These are phyloP conservation scores for Pituophis catenifer DNA, from an alignment of 2,113 vertebrate genomes.

Conservation along the genomic window DNA sequence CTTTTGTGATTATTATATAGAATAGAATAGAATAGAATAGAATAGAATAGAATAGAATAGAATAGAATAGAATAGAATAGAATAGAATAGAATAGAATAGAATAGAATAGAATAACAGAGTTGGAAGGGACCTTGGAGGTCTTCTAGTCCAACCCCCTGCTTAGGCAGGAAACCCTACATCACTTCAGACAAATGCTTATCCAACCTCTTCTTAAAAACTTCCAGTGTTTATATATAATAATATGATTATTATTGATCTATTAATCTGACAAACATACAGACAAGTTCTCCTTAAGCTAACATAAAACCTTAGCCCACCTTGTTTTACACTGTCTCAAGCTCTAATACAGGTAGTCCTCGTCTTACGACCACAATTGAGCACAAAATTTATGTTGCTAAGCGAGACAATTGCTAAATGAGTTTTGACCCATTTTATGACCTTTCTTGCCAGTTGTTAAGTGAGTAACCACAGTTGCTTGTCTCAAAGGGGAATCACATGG, in stretches of 20 bases:
- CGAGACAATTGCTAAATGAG: neutral
- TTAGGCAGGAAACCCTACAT: too few relatives aligned
- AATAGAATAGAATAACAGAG: too few relatives aligned
- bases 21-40: too few relatives aligned
- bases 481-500: too few relatives aligned
- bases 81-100: too few relatives aligned
- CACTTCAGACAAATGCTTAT: too few relatives aligned
- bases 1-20: neutral
- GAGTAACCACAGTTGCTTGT: neutral
- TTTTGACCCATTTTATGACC: neutral
- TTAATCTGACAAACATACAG: neutral
- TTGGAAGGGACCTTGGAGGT: too few relatives aligned
- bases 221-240: too few relatives aligned
- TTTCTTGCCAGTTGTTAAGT: neutral
- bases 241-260: neutral
- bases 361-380: neutral
- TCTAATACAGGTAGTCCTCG: neutral
- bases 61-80: too few relatives aligned
- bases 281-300: neutral
- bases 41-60: too few relatives aligned
- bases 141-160: too few relatives aligned
- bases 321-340: neutral
- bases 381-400: neutral
- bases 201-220: too few relatives aligned
- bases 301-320: neutral